Conservation (phyloP, 2,113 vertebrate genomes). For the Lota lota region DNA sequence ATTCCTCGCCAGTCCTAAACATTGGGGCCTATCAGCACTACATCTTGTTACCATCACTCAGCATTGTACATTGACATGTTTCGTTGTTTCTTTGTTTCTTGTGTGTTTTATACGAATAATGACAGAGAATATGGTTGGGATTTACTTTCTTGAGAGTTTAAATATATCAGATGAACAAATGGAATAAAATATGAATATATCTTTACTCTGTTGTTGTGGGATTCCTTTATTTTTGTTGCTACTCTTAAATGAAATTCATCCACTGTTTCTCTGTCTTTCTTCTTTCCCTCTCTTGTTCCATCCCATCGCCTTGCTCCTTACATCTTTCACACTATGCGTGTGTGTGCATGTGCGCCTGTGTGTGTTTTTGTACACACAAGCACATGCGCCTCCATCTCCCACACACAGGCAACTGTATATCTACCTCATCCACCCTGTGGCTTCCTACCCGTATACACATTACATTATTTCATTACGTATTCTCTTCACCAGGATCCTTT, state of each 20-base stretch:
- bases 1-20: not conserved
- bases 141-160: not conserved
- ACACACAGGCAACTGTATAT: not conserved
- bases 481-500: too few relatives aligned
- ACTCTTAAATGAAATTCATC: not conserved
- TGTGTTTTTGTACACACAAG: too few relatives aligned
- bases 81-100: not conserved
- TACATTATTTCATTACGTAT: too few relatives aligned
- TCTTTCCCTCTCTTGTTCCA: not conserved
- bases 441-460: too few relatives aligned
- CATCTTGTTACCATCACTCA: not conserved
- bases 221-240: not conserved
- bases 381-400: not conserved
- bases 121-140: not conserved
- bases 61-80: not conserved
- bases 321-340: too few relatives aligned
- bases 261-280: not conserved
- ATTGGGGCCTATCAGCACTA: not conserved
- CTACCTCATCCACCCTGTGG: too few relatives aligned
- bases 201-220: not conserved
- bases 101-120: not conserved
- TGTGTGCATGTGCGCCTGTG: too few relatives aligned
- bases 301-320: not conserved
- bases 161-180: not conserved
- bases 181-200: not conserved